Percentiles rank a stretch among this genome's conserved stretches.
These are phyloP conservation scores for Gorsachius goisagi DNA, from an alignment of 2,113 vertebrate species.

Conservation along the genomic window DNA sequence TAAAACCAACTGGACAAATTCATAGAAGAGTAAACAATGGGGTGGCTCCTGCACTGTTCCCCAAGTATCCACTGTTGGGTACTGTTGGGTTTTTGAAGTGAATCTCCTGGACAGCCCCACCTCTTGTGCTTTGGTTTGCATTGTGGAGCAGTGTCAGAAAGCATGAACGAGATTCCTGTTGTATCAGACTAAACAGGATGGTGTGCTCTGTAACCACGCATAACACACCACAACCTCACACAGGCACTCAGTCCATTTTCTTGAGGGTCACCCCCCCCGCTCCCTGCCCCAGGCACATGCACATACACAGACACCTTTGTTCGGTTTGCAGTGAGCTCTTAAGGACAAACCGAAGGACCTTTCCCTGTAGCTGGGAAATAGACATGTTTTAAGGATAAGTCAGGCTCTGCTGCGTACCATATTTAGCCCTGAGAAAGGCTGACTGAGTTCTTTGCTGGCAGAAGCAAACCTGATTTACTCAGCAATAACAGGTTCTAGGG, in stretches of 20 bases:
- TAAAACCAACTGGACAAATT: background rate
- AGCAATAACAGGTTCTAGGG: background rate
- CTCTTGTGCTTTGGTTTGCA: background rate
- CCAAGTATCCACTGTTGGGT: background rate
- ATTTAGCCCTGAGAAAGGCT: background rate
- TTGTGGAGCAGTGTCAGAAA: background rate
- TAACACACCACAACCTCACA: background rate
- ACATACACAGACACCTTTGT: background rate
- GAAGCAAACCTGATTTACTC: background rate
- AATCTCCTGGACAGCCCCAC: background rate
- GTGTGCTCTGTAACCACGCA: background rate
- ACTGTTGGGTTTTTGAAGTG: background rate
- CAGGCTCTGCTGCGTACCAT: background rate
- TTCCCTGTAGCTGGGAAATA: background rate
- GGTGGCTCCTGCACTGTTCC: background rate
- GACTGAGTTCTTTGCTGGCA: background rate
- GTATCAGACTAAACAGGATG: background rate
- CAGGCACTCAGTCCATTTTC: background rate
- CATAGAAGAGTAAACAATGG: background rate
- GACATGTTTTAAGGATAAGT: background rate
- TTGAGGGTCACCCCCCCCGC: background rate
- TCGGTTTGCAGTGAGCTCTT: background rate
- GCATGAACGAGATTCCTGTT: background rate
- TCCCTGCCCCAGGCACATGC: background rate
- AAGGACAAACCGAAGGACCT: background rate